These are phyloP conservation scores for Aphelinus atriplicis DNA, from an alignment of 1,140 invertebrate species.

Conservation along the genomic window DNA sequence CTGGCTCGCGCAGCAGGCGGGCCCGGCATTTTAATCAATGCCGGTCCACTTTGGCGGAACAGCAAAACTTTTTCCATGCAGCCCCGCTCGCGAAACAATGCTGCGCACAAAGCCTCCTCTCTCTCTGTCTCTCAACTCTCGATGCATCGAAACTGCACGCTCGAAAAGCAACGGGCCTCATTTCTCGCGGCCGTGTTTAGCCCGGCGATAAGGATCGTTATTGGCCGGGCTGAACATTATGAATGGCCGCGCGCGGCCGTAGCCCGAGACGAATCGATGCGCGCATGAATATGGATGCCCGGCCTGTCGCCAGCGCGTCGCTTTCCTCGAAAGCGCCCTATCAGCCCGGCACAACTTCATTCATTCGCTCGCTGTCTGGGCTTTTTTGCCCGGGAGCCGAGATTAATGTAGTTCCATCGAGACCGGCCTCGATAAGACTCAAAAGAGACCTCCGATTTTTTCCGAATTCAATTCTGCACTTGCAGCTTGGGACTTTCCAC, in stretches of 20 bases:
- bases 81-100: no score
- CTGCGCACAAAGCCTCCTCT: no score
- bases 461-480: no score
- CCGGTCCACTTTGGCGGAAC: no score
- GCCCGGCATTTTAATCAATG: no score
- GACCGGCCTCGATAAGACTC: no score
- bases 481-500: no score
- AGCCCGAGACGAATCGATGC: slow-evolving; percentile 28
- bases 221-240: slow-evolving; percentile 23
- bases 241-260: slow-evolving; percentile 12
- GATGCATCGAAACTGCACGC: background rate
- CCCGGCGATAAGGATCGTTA: slow-evolving; percentile 35
- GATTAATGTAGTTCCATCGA: no score
- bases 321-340: slow-evolving; percentile 15
- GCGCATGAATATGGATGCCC: background rate
- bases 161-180: background rate
- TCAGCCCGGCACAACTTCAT: background rate
- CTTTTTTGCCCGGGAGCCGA: background rate
- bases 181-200: slow-evolving; percentile 33
- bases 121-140: no score
- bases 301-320: slow-evolving; percentile 4
- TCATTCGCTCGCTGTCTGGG: background rate
- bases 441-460: no score
- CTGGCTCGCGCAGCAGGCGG: no score
- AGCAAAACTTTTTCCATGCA: no score